A percentile compares a stretch with the other conserved stretches of the same genome.
Evolutionary conservation across 2,797 vertebrate species (phyloP).

Genomic region (Pogoniulus pusillus): DNA sequence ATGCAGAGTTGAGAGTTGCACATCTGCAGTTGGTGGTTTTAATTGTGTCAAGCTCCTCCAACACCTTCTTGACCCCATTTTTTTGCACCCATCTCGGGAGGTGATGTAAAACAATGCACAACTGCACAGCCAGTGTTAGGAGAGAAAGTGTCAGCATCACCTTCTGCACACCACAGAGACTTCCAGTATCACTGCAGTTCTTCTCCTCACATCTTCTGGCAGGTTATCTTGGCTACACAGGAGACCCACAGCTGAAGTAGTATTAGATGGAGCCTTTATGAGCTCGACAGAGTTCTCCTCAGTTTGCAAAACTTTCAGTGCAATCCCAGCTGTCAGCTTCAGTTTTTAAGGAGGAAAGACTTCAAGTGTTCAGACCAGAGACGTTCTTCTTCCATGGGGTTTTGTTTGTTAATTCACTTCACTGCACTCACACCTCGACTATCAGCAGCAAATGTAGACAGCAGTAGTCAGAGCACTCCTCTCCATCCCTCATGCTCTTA

Average conservation of each 20-base stretch:
- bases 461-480: neutral
- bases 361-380: neutral
- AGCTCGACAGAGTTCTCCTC: neutral
- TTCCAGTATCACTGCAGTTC: neutral
- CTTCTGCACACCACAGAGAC: neutral
- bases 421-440: neutral
- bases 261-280: neutral
- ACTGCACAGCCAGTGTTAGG: accelerated
- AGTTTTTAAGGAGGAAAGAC: neutral
- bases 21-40: neutral
- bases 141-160: neutral
- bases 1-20: accelerated
- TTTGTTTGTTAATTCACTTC: neutral
- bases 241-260: neutral
- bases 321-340: neutral
- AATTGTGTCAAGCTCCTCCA: neutral
- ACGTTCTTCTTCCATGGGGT: accelerated
- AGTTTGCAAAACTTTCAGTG: neutral
- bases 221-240: neutral
- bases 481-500: too few species aligned
- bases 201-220: neutral
- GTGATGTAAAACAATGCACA: neutral
- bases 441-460: neutral
- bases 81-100: neutral
- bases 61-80: neutral